Evolutionary conservation across 2,797 vertebrate species (phyloP), one percentile per base, ranked within the genome.

Genomic region (Chelon auratus): DNA sequence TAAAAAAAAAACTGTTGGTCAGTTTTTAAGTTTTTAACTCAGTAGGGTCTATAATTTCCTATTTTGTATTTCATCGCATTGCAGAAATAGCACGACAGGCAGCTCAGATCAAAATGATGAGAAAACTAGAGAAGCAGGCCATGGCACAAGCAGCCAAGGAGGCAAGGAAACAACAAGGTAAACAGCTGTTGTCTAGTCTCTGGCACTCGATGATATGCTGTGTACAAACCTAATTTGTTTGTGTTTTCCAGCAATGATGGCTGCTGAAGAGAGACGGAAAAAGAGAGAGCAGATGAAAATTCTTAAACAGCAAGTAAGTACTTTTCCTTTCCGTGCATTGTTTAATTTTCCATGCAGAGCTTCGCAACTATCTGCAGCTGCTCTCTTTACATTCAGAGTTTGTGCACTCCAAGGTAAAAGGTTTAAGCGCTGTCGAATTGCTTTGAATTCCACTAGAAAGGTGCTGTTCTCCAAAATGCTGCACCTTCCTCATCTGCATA

Each of bases 211-310:
- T 68, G 14, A 22, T 24, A 3, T 51, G 47, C 39, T 68, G n/a
- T 47, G n/a, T 62, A 50, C 58, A 51, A 60, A 57, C 17, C 47
- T 63, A 47, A 53, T 85, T 60, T 73, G 2, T 77, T 56, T 75
- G 71, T 67, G 70, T 89, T 65, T 85, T 86, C 81, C 82, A 99
- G 97, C 97, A 82, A 95, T 97, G 90, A 95, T 97, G 92, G 97
- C 95, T 80, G 97, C 97, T 52, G 97, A 98, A 87, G 96, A 97
- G 83, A 97, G 95, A 57, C 89, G 96, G 77, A 97, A 97, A 75
- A 97, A 97, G 89, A 97, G 96, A 87, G 97, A 99, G 62, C 97
- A 98, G 88, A 94, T 98, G 80, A 99, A 97, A 93, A 95, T 98
- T 89, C 91, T 97, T 82, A 99, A 98, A 83, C 97, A 99, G 80